Evolutionary conservation across 2,113 vertebrate species (phyloP).

Genomic region (Canis aureus): DNA sequence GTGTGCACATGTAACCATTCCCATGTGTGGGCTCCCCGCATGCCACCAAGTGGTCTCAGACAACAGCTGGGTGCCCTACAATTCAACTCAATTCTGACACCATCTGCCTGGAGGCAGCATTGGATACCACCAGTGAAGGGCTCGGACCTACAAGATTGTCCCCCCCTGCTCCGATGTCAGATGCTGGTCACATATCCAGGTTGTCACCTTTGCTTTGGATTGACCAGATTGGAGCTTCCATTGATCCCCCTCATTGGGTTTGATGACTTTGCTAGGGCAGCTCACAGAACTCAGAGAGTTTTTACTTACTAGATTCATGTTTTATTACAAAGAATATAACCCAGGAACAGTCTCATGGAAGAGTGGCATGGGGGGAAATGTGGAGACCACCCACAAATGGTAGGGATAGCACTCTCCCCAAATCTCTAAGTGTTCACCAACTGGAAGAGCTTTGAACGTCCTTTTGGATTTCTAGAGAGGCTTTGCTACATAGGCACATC

Average conservation of each 20-base stretch:
- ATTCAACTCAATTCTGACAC: neutral
- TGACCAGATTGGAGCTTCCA: neutral
- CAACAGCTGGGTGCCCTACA: neutral
- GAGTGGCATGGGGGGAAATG: neutral
- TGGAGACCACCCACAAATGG: too few species aligned
- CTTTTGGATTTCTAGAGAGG: neutral
- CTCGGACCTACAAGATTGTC: neutral
- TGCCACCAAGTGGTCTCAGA: neutral
- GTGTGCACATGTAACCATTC: neutral
- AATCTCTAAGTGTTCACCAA: neutral
- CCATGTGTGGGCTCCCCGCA: rapidly evolving
- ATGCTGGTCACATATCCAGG: rapidly evolving
- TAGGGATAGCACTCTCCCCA: neutral
- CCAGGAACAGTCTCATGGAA: neutral
- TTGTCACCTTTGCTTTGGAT: neutral
- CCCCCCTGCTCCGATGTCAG: rapidly evolving
- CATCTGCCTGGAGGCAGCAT: too few species aligned
- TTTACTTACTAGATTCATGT: neutral
- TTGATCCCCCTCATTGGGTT: neutral
- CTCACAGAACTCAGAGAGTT: neutral
- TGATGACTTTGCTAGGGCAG: neutral
- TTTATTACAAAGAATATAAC: neutral
- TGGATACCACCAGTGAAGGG: neutral
- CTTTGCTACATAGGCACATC: neutral
- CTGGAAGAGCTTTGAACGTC: too few species aligned